Base-by-base conservation (phyloP, 2,888 invertebrate genomes). In the Cyclophora albipunctata region DNA sequence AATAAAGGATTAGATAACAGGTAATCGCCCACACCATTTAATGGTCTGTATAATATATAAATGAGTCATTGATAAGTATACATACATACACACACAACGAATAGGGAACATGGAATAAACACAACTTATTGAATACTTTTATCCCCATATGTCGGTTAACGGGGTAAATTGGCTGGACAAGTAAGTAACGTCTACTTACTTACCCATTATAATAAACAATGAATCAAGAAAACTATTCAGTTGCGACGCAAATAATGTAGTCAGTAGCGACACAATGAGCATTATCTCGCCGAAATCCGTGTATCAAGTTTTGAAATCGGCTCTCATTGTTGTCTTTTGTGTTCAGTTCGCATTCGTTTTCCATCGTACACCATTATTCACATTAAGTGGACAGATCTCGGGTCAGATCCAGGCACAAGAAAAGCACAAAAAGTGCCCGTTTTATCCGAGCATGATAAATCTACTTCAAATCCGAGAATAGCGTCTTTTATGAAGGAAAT, bases 381-480 rank as follows among this genome's bases (percentile, higher is more conserved):
- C 87, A 88, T 87, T 88, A 88, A 88, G 87, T 88, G 87, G 87
- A 87, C 87, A 87, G 87, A 88, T 88, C 87, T 83, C 85, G 88
- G 88, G 88, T 88, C 88, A 88, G 87, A 85, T 84, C 84, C 88
- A 87, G 87, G 87, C 87, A 85, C 69, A 84, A 85, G 87, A 86
- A 86, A 87, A 88, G 87, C 86, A 87, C 88, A 88, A 88, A 88
- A 88, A 88, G 87, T 87, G 84, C 87, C 83, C 87, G 86, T 84
- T 88, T 88, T 88, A 88, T 88, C 87, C 88, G 82, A 87, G 82
- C 88, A 88, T 88, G 87, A 88, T 88, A 88, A 88, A 88, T 88
- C 87, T 88, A 87, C 88, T 88, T 88, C 88, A 88, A 88, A 88
- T 88, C 88, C 87, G 86, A 88, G 87, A 87, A 88, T 87, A 86